Conservation (phyloP, 2,888 invertebrate species). For the Steinernema scapterisci region DNA sequence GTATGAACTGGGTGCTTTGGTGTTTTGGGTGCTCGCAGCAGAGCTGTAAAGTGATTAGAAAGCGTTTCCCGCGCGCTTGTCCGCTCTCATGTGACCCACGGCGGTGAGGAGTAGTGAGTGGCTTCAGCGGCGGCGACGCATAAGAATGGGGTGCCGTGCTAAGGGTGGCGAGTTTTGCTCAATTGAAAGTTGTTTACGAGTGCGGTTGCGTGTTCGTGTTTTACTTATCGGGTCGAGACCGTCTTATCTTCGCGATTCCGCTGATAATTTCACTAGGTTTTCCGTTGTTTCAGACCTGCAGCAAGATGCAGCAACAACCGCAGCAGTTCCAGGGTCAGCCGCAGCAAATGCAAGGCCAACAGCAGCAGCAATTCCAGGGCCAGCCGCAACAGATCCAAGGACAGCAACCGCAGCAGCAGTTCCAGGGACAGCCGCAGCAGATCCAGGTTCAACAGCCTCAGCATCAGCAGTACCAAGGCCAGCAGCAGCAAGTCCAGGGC, state of each 20-base stretch:
- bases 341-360: neutral
- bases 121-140: too few species aligned
- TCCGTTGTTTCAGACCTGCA: too few species aligned
- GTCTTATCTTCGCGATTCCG: neutral
- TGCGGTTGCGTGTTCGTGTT: neutral
- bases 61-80: too few species aligned
- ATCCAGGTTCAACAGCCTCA: neutral
- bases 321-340: neutral
- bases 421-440: neutral
- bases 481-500: neutral
- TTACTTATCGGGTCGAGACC: conserved; percentile 7
- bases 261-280: too few species aligned
- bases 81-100: too few species aligned
- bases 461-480: neutral
- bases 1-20: too few species aligned
- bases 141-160: too few species aligned
- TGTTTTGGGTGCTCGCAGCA: too few species aligned
- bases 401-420: neutral
- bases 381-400: neutral
- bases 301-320: neutral
- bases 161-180: too few species aligned
- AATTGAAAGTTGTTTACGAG: neutral
- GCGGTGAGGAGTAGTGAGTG: too few species aligned
- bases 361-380: neutral
- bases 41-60: too few species aligned